Evolutionary conservation across 2,888 invertebrate genomes (phyloP).

Genomic region (Tineola bisselliella): DNA sequence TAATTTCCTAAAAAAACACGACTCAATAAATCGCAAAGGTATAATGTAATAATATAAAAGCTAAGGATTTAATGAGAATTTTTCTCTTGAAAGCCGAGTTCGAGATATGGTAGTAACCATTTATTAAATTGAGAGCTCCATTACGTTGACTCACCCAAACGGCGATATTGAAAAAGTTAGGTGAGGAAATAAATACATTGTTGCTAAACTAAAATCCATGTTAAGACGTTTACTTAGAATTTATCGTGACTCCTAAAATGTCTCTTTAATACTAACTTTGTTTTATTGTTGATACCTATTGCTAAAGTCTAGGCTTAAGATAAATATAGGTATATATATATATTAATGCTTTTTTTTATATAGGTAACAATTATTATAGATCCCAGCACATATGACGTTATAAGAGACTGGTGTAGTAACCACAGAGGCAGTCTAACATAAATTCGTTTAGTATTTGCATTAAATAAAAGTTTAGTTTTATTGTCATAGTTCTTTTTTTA

Average conservation of each 20-base stretch:
- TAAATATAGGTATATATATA: too few species aligned
- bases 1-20: neutral
- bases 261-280: neutral
- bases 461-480: too few species aligned
- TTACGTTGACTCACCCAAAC: slow-evolving; percentile 8
- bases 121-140: slow-evolving; percentile 13
- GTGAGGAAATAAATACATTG: slow-evolving; percentile 7
- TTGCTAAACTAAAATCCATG: neutral
- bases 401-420: too few species aligned
- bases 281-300: neutral
- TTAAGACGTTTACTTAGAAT: neutral
- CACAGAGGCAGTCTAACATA: too few species aligned
- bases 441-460: too few species aligned
- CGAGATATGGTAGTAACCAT: slow-evolving; percentile 11
- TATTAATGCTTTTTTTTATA: too few species aligned
- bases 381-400: too few species aligned
- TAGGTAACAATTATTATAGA: too few species aligned
- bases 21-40: neutral
- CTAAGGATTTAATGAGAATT: slow-evolving; percentile 11
- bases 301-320: neutral
- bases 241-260: too few species aligned
- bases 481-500: too few species aligned
- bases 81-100: slow-evolving; percentile 12
- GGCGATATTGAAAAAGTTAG: slow-evolving; percentile 11
- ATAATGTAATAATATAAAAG: neutral